Base-by-base conservation (phyloP, 2,797 vertebrate species). In the Potorous gilbertii region DNA sequence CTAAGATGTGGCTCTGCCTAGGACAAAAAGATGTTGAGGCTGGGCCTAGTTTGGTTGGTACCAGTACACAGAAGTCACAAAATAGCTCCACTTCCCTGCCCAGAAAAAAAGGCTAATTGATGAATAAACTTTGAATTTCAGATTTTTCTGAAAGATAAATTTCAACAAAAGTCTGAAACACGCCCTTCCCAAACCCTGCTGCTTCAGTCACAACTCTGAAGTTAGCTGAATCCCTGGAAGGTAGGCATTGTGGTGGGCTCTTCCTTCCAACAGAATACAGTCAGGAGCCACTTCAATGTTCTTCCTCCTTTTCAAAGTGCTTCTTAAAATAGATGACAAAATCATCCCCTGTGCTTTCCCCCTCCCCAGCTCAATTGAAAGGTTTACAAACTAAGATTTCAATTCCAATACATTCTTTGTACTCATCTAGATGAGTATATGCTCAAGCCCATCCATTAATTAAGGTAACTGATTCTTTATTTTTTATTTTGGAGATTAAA, bases 271-370 rank as follows among this genome's bases (percentile, higher is more conserved):
- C 52, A 52, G 8, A 52, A 52, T 8, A 52, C 52, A 56, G 66
- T 57, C 10, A 2, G 66, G 93, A 91, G 5, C 92, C 81, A 92
- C 94, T 2, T 4, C 2, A 93, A 95, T 8, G 96, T 96, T 98
- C 98, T 96, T 97, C 94, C 97, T 93, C 95, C 46, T 96, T 29
- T 97, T 96, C 96, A 98, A 99, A 99, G 98, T 98, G 98, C 98
- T 97, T 98, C 97, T 98, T 96, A 94, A 95, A 96, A 97, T 59
- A 93, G 5, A 97, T 98, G 34, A 98, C 98, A 98, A 96, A 92
- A 96, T 40, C 24, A 0, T 24, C 93, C 0, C 29, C 40, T 46
- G 40, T 62, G 12, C 31, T 62, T 3, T 34, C 34, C 34, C 92
- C 92, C 87, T 52, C 0, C 12, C 52, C 94, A 94, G 59, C 96